These are phyloP conservation scores for Prionailurus bengalensis DNA, from an alignment of 2,113 vertebrate genomes.

Conservation along the genomic window DNA sequence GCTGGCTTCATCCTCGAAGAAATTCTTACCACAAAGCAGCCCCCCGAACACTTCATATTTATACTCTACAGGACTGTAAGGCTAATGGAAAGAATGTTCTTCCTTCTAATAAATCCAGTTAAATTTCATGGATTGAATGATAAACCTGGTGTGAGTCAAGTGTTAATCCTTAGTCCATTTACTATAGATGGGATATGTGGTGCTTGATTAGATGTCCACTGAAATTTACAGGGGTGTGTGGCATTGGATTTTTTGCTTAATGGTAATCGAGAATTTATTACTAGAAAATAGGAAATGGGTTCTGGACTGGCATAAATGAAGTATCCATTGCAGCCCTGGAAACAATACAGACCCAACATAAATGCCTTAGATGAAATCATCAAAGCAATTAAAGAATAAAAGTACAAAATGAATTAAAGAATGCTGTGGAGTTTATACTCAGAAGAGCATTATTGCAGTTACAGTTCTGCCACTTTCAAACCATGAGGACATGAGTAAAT, in stretches of 20 bases:
- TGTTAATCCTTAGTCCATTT: neutral
- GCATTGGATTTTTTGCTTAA: neutral
- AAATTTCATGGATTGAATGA: neutral
- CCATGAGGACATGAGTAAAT: neutral
- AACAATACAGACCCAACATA: neutral
- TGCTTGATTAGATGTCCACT: neutral
- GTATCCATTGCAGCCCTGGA: neutral
- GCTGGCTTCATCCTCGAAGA: neutral
- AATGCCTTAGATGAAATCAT: neutral
- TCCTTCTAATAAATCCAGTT: neutral
- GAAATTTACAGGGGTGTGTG: neutral
- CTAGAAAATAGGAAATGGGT: neutral
- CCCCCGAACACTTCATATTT: neutral
- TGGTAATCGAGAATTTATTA: neutral
- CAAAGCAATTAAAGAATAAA: slow-evolving; percentile 22
- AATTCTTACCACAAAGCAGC: neutral
- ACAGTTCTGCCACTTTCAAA: neutral
- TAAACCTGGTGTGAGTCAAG: neutral
- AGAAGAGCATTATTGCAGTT: neutral
- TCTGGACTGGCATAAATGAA: neutral
- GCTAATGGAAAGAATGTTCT: neutral
- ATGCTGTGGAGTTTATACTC: neutral
- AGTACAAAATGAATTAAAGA: neutral
- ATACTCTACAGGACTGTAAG: neutral
- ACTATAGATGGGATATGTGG: accelerated